Evolutionary conservation across 2,797 vertebrate species (phyloP), one percentile per base, ranked within the genome.

Genomic region (Borostomias antarcticus): DNA sequence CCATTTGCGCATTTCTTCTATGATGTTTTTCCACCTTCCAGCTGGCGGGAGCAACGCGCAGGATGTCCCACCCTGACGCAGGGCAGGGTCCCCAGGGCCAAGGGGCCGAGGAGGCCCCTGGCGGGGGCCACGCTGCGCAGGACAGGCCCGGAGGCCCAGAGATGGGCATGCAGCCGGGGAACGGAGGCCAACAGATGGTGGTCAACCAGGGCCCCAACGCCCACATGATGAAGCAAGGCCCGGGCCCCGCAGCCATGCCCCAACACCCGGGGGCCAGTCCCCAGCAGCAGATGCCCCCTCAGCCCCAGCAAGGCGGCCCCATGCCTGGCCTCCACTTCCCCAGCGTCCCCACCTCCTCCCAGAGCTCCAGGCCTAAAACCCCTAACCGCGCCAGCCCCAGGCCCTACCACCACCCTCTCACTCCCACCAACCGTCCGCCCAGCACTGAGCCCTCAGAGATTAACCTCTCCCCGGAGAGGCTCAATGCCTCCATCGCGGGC

Each of bases 401-500:
- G 76, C 96, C 98, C 0, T 99, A 99, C 82, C 98, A 99, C 76
- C 97, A 98, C 66, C 95, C 96, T 26, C 95, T 98, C 70, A 97
- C 98, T 51, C 96, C 98, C 37, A 98, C 96, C 70, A 99, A 98
- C 85, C 96, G 98, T 69, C 97, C 98, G 56, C 97, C 98, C 3
- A 99, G 98, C 77, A 98, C 97, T 68, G 97, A 99, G 70, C 97
- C 98, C 7, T 99, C 98, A 43, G 97, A 99, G 89, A 99, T 99
- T 29, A 99, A 95, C 81, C 90, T 99, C 54, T 99, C 98, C 73
- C 98, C 98, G 45, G 98, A 99, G 88, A 93, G 98, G 82, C 91
- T 99, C 64, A 99, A 99, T 75, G 98, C 98, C 52, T 99, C 97
- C 47, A 99, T 99, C 79, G 98, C 98, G 71, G 98, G 97, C 50